Conservation (phyloP, 2,888 invertebrate species). For the Lobophora halterata region DNA sequence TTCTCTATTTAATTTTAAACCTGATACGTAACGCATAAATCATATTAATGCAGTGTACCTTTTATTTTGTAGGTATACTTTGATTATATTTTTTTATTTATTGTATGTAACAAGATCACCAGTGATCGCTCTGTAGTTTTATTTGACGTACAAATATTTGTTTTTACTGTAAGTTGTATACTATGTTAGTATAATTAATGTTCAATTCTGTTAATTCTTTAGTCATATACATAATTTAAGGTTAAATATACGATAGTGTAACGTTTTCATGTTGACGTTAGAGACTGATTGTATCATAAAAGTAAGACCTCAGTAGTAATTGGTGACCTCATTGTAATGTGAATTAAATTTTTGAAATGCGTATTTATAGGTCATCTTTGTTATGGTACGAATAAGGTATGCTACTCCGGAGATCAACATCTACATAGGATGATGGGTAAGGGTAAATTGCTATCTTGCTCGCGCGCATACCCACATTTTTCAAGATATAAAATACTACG, state of each 20-base stretch:
- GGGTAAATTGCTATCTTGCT: too few relatives aligned
- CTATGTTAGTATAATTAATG: conserved; percentile 29
- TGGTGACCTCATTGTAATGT: conserved; percentile 22
- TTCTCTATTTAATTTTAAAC: too few relatives aligned
- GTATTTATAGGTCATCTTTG: conserved; percentile 9
- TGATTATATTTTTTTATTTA: conserved; percentile 32
- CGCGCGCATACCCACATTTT: too few relatives aligned
- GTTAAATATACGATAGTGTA: conserved; percentile 1
- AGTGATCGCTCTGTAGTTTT: conserved; percentile 26
- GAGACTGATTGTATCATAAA: conserved; percentile 30
- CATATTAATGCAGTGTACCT: conserved; percentile 25
- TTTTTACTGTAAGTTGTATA: conserved; percentile 25
- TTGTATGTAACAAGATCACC: conserved; percentile 29
- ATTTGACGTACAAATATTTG: conserved; percentile 31
- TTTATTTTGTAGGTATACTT: conserved; percentile 33
- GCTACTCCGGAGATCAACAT: too few relatives aligned
- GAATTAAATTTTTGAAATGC: conserved; percentile 15
- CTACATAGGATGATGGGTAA: too few relatives aligned
- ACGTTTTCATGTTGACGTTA: conserved; percentile 14
- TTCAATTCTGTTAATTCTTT: conserved; percentile 32
- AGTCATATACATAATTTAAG: conserved; percentile 23
- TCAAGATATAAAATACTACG: too few relatives aligned
- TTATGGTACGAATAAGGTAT: conserved; percentile 7
- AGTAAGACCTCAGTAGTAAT: conserved; percentile 13
- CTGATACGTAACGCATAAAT: conserved; percentile 7